Percentiles rank a stretch among this genome's conserved stretches.
These are phyloP conservation scores for Brachionus angularis DNA, from an alignment of 1,140 invertebrate species.

Conservation along the genomic window DNA sequence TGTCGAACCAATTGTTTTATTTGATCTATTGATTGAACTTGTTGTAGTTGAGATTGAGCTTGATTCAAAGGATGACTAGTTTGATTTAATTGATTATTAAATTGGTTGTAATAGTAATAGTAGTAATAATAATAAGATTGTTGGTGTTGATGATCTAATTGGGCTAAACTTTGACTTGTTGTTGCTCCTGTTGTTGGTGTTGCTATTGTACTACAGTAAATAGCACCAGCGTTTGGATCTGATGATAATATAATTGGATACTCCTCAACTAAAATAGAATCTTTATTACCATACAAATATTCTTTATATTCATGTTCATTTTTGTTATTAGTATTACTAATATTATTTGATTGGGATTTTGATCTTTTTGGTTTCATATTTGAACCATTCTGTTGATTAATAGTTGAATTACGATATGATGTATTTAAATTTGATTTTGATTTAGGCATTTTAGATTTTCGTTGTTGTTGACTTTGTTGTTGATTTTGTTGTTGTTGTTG, in stretches of 20 bases:
- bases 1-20: not conserved
- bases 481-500: too few relatives aligned
- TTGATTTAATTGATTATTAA: not conserved
- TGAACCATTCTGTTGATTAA: not conserved
- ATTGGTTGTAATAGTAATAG: not conserved
- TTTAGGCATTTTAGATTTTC: too few relatives aligned
- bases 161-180: not conserved
- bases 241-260: slow-evolving; percentile 31
- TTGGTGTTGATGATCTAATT: not conserved
- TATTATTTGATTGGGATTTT: too few relatives aligned
- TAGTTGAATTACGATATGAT: not conserved
- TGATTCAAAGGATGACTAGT: too few relatives aligned
- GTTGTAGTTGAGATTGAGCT: too few relatives aligned
- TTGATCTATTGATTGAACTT: too few relatives aligned
- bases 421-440: not conserved
- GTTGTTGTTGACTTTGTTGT: too few relatives aligned
- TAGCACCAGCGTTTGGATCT: not conserved
- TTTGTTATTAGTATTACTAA: too few relatives aligned
- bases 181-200: not conserved
- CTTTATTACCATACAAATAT: slow-evolving; percentile 38
- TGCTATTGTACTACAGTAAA: slow-evolving; percentile 33
- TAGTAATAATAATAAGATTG: not conserved
- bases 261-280: slow-evolving; percentile 31
- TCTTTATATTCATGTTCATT: slow-evolving; percentile 29
- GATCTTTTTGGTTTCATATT: not conserved